Conservation (phyloP, 1,140 invertebrate genomes). For the Drosophila takahashii region DNA sequence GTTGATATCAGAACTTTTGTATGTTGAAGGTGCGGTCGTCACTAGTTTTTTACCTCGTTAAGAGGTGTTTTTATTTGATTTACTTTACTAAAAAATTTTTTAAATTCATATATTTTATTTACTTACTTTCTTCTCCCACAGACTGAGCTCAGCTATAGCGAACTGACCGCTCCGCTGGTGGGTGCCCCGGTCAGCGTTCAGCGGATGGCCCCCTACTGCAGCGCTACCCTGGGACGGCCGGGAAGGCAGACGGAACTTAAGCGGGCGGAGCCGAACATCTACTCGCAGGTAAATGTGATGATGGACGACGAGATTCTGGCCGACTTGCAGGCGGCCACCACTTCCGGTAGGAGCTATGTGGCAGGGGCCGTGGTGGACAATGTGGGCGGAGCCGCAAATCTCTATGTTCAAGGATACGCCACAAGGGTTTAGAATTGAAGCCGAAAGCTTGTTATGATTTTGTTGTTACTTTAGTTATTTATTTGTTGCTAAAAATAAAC, state of each 20-base stretch:
- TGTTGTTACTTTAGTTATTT: slow-evolving; percentile 32
- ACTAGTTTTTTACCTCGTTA: too few species aligned
- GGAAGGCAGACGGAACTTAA: slow-evolving; percentile 84
- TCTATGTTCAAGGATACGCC: slow-evolving; percentile 64
- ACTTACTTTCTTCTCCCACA: slow-evolving; percentile 10
- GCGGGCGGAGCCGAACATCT: slow-evolving; percentile 86
- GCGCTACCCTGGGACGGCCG: slow-evolving; percentile 85
- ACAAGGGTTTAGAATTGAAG: slow-evolving; percentile 52
- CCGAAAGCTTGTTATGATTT: slow-evolving; percentile 17
- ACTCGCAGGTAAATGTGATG: slow-evolving; percentile 87
- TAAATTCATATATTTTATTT: background rate
- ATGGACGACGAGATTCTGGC: slow-evolving; percentile 78
- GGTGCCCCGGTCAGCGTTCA: slow-evolving; percentile 67
- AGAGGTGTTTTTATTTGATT: too few species aligned
- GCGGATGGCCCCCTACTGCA: slow-evolving; percentile 85
- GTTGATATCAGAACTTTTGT: too few species aligned
- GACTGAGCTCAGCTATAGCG: slow-evolving; percentile 87
- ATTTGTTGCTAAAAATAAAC: slow-evolving; percentile 45
- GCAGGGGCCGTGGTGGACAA: slow-evolving; percentile 75
- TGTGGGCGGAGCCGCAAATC: slow-evolving; percentile 55
- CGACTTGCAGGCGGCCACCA: slow-evolving; percentile 69
- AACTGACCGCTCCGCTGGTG: slow-evolving; percentile 85
- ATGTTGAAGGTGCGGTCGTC: too few species aligned
- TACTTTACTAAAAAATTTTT: too few species aligned
- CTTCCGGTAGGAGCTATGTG: slow-evolving; percentile 67